Percentiles rank a stretch among this genome's conserved stretches.
phyloP scores from a whole-genome alignment of 2,888 invertebrate species.

The Lasioglossum lativentre region DNA sequence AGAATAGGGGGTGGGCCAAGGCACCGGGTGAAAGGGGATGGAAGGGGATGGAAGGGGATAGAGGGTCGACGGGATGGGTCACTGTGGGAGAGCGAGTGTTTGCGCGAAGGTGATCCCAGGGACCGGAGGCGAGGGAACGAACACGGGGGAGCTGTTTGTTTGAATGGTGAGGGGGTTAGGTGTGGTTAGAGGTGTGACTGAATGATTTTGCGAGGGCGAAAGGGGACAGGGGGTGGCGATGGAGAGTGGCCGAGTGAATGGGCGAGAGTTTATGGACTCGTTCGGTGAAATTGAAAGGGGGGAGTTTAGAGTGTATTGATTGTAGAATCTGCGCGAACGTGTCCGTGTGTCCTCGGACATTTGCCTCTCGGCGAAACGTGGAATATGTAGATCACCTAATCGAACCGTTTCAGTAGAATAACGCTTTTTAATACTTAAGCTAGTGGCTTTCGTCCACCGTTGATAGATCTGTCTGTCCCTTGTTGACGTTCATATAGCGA shows the following conservation, averaged over 20 bases:
- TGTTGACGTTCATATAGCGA: not conserved
- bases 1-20: not conserved
- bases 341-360: not conserved
- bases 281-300: constrained; percentile 12
- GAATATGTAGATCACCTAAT: not conserved
- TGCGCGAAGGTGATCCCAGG: constrained; percentile 7
- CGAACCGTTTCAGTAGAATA: not conserved
- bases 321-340: not conserved
- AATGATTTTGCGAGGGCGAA: constrained; percentile 10
- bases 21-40: not conserved
- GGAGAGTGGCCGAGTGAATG: not conserved
- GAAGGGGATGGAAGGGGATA: not conserved
- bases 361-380: not conserved
- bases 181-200: constrained; percentile 18
- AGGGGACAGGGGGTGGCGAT: not conserved
- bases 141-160: not conserved
- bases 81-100: not conserved
- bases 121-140: not conserved
- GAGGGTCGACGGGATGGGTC: not conserved
- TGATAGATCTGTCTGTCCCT: not conserved
- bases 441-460: not conserved
- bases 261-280: constrained; percentile 23
- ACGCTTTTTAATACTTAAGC: not conserved
- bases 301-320: not conserved
- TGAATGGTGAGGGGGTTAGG: not conserved